A percentile compares a stretch with the other conserved stretches of the same genome.
These are phyloP conservation scores for Micoletzkya japonica DNA, from an alignment of 2,888 invertebrate species.

Conservation along the genomic window DNA sequence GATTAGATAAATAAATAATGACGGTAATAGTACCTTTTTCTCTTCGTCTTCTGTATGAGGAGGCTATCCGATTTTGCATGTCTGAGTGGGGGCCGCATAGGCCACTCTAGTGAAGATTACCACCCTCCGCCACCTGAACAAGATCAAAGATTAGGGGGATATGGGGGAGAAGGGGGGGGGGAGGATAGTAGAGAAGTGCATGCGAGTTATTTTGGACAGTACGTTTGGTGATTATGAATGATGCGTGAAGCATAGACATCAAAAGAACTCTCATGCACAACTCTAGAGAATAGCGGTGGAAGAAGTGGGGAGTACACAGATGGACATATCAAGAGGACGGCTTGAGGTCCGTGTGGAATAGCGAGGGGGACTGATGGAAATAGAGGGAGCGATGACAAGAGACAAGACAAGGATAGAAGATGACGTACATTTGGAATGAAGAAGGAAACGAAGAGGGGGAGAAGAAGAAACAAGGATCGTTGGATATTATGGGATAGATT, in stretches of 20 bases:
- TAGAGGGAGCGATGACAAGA: not conserved
- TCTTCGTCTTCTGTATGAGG: constrained; percentile 25
- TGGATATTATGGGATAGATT: not conserved
- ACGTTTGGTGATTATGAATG: not conserved
- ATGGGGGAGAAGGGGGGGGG: not conserved
- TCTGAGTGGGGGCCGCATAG: constrained; percentile 8
- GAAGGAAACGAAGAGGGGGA: constrained; percentile 11
- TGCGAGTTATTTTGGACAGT: not conserved
- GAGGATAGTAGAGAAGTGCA: not conserved
- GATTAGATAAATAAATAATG: not conserved
- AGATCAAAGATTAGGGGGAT: constrained; percentile 10
- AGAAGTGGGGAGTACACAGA: too few species aligned
- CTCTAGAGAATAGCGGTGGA: too few species aligned
- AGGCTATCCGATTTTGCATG: constrained; percentile 25
- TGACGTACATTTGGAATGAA: not conserved
- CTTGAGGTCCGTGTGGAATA: too few species aligned
- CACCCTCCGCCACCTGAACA: not conserved
- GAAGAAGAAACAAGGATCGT: too few species aligned
- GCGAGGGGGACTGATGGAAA: not conserved
- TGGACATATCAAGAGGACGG: too few species aligned
- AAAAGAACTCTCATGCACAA: too few species aligned
- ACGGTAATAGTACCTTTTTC: constrained; percentile 15
- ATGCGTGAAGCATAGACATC: too few species aligned
- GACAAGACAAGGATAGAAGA: constrained; percentile 1
- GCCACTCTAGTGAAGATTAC: not conserved